A percentile compares a stretch with the other conserved stretches of the same genome.
Conservation (phyloP, 2,797 vertebrate genomes). For the Sebastes umbrosus region DNA sequence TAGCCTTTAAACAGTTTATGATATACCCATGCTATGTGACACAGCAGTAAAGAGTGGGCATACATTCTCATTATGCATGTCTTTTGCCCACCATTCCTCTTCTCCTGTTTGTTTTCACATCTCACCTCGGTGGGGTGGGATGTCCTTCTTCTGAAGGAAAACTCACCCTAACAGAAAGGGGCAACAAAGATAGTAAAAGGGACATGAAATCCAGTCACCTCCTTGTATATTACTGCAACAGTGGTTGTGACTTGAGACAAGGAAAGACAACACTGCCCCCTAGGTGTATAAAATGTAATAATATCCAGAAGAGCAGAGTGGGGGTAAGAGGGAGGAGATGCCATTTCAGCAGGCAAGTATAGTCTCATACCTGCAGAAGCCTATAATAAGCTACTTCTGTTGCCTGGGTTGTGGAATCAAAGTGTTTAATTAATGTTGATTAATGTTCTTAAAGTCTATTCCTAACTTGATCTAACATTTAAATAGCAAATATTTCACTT, state of each 20-base stretch:
- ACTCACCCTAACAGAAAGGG: constrained; percentile 9
- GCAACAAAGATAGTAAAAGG: constrained; percentile 24
- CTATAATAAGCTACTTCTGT: constrained; percentile 9
- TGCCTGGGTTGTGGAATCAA: not conserved
- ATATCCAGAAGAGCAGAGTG: not conserved
- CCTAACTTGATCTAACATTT: not conserved
- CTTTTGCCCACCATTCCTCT: not conserved
- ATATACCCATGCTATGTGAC: not conserved
- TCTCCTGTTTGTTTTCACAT: constrained; percentile 6
- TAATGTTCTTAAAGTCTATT: constrained; percentile 7
- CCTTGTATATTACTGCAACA: constrained; percentile 40
- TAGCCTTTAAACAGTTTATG: not conserved
- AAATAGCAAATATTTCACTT: constrained; percentile 2
- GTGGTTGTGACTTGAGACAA: constrained; percentile 25
- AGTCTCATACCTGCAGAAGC: constrained; percentile 13
- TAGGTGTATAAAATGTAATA: constrained; percentile 55
- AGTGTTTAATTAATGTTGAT: constrained; percentile 34
- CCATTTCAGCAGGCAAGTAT: constrained; percentile 18
- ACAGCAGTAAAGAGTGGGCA: not conserved
- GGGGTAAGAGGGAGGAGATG: not conserved
- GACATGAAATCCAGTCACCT: constrained; percentile 63
- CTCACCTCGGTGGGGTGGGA: not conserved
- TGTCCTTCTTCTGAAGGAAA: not conserved
- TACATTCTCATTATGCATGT: not conserved
- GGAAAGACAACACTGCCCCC: constrained; percentile 83